Base-by-base conservation (phyloP, 2,797 vertebrate species). In the Sebastes iracundus region DNA sequence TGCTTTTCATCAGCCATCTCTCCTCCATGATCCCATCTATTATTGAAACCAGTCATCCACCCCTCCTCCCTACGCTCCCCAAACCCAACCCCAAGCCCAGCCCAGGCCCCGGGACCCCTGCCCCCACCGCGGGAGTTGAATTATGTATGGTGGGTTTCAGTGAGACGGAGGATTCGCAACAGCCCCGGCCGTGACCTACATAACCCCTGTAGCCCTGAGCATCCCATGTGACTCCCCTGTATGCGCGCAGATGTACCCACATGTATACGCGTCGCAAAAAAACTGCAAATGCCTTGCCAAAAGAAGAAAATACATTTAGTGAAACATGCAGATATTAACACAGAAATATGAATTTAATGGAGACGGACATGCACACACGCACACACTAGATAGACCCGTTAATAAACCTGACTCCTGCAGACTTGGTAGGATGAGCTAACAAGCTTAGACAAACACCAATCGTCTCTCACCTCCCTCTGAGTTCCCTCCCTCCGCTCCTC, bases 71-170 rank as follows among this genome's bases (percentile, higher is more conserved):
- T 11, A 25, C 18, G 52, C 78, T 82, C 70, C 84, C 86, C 82
- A 78, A 87, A 85, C 83, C 70, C 61, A 84, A 82, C 77, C 88
- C 75, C 80, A 59, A 82, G 69, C 78, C 82, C 56, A 80, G 77
- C 82, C 74, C 67, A 82, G 88, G 75, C 88, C 86, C 85, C 66
- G 7, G 69, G 90, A 91, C 91, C 90, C 90, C 88, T 83, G 82
- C 92, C 93, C 94, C 92, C 93, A 93, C 93, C 90, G 67, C 71
- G 67, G 90, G 82, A 91, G 83, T 81, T 96, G 93, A 96, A 96
- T 96, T 96, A 96, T 96, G 93, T 90, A 96, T 96, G 92, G 77
- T 77, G 89, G 80, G 91, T 88, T 95, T 92, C 90, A 93, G 93
- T 88, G 88, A 95, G 89, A 90, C 63, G 77, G 81, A 92, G 91